Conservation (phyloP, 92 coral and sea anemone genomes). For the Phenganax marumi region DNA sequence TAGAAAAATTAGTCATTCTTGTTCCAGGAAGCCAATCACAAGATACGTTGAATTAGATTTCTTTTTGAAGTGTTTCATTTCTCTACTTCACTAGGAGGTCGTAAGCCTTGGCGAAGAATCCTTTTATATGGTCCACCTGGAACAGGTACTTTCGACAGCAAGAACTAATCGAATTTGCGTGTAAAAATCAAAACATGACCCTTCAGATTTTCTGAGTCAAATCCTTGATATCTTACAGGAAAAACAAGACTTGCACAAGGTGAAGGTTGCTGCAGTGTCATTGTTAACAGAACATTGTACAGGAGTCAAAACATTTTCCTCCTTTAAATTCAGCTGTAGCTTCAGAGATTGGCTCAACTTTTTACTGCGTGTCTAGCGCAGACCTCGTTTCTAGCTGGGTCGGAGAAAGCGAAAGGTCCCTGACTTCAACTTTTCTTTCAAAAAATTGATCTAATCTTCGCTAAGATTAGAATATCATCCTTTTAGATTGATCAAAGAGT, state of each 20-base stretch:
- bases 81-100: constrained; percentile 57
- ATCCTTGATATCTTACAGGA: constrained; percentile 42
- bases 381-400: constrained; percentile 98
- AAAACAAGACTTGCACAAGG: constrained; percentile 85
- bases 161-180: neutral
- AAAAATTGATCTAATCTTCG: neutral
- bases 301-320: neutral
- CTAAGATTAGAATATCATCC: no score
- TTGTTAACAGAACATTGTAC: neutral
- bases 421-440: neutral
- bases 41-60: no score
- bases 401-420: constrained; percentile 84
- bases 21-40: no score
- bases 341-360: constrained; percentile 86
- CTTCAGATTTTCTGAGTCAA: neutral
- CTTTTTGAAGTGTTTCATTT: neutral
- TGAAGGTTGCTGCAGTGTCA: neutral
- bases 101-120: constrained; percentile 92
- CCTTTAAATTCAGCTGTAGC: constrained; percentile 65
- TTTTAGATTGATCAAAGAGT: constrained; percentile 82
- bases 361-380: constrained; percentile 94
- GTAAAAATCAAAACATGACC: neutral
- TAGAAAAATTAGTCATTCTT: no score
- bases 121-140: constrained; percentile 98
- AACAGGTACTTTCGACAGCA: constrained; percentile 59